These are phyloP conservation scores for Sycobia sp. DNA, from an alignment of 1,140 invertebrate genomes.

Conservation along the genomic window DNA sequence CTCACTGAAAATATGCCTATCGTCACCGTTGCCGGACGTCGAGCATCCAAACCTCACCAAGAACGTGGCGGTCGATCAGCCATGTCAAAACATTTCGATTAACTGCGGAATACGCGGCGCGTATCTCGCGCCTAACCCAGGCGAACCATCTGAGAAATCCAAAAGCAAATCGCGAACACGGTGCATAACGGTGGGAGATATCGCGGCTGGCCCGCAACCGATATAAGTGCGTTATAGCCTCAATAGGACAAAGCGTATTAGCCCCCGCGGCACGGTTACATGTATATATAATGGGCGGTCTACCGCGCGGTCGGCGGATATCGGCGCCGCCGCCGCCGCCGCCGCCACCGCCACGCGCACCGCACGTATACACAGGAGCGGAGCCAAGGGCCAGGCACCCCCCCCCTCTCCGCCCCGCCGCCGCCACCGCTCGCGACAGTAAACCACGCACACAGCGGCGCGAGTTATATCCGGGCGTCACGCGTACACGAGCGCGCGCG, in stretches of 20 bases:
- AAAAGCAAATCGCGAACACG: background rate
- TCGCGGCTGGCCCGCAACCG: background rate
- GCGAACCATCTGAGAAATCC: too few species aligned
- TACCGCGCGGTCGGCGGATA: slow-evolving; percentile 19
- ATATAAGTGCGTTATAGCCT: background rate
- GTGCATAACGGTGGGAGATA: background rate
- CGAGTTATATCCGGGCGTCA: too few species aligned
- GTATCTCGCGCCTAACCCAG: too few species aligned
- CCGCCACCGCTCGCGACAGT: background rate
- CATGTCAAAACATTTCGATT: too few species aligned
- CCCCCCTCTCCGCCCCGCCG: background rate
- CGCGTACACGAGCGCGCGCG: too few species aligned
- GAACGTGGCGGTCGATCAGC: too few species aligned
- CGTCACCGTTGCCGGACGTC: too few species aligned
- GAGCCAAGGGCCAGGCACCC: too few species aligned
- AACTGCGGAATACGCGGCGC: too few species aligned
- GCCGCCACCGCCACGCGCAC: background rate
- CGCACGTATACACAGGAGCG: background rate
- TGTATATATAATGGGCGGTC: slow-evolving; percentile 29
- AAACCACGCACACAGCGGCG: background rate
- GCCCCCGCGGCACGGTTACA: slow-evolving; percentile 15
- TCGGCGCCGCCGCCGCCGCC: background rate
- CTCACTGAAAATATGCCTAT: too few species aligned
- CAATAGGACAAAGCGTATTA: slow-evolving; percentile 25
- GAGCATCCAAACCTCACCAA: too few species aligned